Evolutionary conservation across 1,140 invertebrate genomes (phyloP), one percentile per base, ranked within the genome.

Genomic region (Drosophila pandora): DNA sequence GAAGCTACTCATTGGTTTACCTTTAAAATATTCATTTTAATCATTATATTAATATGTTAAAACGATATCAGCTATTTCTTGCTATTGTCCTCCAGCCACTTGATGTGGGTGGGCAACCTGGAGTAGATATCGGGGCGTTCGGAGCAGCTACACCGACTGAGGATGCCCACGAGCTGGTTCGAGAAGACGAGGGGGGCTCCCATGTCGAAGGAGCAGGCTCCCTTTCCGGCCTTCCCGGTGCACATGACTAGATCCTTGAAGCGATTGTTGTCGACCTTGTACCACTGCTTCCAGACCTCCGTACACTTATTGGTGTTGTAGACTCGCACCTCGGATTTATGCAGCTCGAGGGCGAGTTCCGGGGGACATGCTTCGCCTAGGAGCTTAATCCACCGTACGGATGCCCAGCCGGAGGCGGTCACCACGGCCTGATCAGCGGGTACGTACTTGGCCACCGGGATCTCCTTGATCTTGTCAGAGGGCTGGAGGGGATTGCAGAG

Each of bases 81-180:
- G 1, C 41, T 43, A 21, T 30, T 3, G 1, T 25, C n/a, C 6
- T 17, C 10, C 10, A 64, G 28, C 41, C 61, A 48, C 1, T 21
- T 1, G 28, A 6, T 48, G 10, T 48, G 10, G 9, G 1, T 9
- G 1, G 23, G 7, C 2, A 58, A 8, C n/a, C 23, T 57, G 21
- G 10, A 9, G 6, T 28, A 37, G 9, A 63, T 12, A 17, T 57
- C 53, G 3, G 53, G 61, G 1, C 13, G 22, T 0, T 3, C 3
- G 22, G 61, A 34, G 23, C 53, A 63, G 13, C 43, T 54, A 9
- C 10, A 30, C 7, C 12, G 30, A n/a, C n/a, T 7, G 7, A 64
- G 8, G 12, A 48, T 64, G 21, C 54, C 54, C 0, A 63, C 10
- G 0, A 63, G 13, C 1, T 21, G 28, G 13, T 9, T 12, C 8